A percentile compares a stretch with the other conserved stretches of the same genome.
These are phyloP conservation scores for Gymnarchus niloticus DNA, from an alignment of 2,113 vertebrate genomes.

Conservation along the genomic window DNA sequence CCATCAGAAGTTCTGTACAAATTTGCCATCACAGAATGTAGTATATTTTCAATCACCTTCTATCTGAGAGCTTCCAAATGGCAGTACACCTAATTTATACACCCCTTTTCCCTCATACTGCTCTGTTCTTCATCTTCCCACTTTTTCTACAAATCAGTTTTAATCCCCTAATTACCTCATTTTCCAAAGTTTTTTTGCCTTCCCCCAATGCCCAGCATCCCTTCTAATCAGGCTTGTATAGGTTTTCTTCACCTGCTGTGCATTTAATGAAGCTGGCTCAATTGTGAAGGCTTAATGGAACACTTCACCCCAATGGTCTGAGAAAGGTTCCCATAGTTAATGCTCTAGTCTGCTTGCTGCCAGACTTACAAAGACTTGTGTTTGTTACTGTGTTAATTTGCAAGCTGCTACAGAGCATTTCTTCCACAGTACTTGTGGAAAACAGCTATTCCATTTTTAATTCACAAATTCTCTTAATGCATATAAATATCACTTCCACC, in stretches of 20 bases:
- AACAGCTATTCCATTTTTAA: not conserved
- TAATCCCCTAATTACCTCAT: not conserved
- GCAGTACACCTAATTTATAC: not conserved
- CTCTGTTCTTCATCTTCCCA: not conserved
- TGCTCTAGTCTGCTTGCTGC: not conserved
- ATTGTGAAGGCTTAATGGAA: not conserved
- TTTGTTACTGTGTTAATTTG: slow-evolving; percentile 3
- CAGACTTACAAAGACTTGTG: not conserved
- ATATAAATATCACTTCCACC: not conserved
- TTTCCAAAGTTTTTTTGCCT: not conserved
- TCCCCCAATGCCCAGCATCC: not conserved
- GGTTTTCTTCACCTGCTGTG: not conserved
- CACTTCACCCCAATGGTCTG: not conserved
- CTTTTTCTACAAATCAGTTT: not conserved
- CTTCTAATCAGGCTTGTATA: not conserved
- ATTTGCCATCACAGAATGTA: not conserved
- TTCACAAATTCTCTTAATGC: slow-evolving; percentile 4
- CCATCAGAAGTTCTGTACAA: not conserved
- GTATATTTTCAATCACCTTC: not conserved
- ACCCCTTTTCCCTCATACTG: not conserved
- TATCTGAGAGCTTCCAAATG: not conserved
- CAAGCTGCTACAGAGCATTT: not conserved
- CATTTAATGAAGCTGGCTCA: not conserved
- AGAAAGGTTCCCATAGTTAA: not conserved
- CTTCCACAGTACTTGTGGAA: not conserved